Percentiles rank a stretch among this genome's conserved stretches.
These are phyloP conservation scores for Orthochromis malagaraziensis DNA, from an alignment of 2,113 vertebrate genomes.

Conservation along the genomic window DNA sequence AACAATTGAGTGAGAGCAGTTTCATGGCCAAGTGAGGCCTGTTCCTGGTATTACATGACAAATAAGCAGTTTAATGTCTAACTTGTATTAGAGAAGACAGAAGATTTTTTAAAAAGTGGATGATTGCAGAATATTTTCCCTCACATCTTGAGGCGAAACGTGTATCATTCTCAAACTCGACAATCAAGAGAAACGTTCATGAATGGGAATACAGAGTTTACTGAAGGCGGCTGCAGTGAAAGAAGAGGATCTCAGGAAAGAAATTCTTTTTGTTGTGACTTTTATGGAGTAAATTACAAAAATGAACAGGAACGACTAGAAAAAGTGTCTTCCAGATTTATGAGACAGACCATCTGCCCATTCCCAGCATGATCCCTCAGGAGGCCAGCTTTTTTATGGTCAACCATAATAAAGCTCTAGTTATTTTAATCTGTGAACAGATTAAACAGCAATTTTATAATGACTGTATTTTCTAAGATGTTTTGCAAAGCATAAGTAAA, in stretches of 20 bases:
- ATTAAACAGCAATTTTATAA: background rate
- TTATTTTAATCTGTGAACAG: background rate
- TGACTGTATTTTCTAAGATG: background rate
- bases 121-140: background rate
- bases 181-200: background rate
- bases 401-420: background rate
- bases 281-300: background rate
- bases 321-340: background rate
- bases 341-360: background rate
- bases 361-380: background rate
- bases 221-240: background rate
- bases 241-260: background rate
- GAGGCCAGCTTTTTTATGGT: background rate
- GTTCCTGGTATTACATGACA: background rate
- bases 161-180: background rate
- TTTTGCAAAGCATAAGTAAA: background rate
- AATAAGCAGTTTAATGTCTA: background rate
- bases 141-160: background rate
- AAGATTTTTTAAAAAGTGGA: background rate
- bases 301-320: background rate
- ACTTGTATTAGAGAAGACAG: background rate
- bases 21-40: background rate
- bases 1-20: background rate
- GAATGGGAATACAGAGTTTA: background rate
- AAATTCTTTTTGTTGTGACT: background rate